These are phyloP conservation scores for Cenopis cana DNA, from an alignment of 2,888 invertebrate species.

Conservation along the genomic window DNA sequence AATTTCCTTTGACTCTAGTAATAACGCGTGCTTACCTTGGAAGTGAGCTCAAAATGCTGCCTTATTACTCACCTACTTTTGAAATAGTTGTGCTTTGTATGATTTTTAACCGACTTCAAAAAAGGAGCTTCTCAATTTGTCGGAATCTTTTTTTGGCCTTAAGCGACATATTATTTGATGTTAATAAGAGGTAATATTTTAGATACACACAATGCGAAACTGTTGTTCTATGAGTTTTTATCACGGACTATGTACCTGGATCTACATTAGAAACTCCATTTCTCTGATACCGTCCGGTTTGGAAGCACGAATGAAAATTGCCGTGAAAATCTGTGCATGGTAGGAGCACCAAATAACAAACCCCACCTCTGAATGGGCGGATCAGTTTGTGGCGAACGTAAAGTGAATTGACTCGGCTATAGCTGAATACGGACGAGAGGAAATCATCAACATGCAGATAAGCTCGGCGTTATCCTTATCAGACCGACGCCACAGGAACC, in stretches of 20 bases:
- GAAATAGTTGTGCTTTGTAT: too few relatives aligned
- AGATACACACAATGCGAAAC: not conserved
- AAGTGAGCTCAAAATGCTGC: too few relatives aligned
- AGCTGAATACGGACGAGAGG: constrained; percentile 19
- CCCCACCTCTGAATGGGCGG: constrained; percentile 1
- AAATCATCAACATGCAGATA: constrained; percentile 41
- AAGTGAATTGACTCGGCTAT: constrained; percentile 26
- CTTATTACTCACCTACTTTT: too few relatives aligned
- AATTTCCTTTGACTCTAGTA: too few relatives aligned
- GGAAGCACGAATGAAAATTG: not conserved
- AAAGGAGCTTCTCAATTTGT: too few relatives aligned
- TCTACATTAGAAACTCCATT: not conserved
- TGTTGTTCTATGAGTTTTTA: not conserved
- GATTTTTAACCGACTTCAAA: too few relatives aligned
- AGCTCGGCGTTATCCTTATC: constrained; percentile 34
- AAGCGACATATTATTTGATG: too few relatives aligned
- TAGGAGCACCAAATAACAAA: constrained; percentile 4
- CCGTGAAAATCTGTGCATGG: not conserved
- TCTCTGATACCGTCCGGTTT: not conserved
- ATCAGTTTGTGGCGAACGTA: constrained; percentile 17
- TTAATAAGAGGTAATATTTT: not conserved
- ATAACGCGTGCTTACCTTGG: too few relatives aligned
- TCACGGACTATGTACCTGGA: too few relatives aligned
- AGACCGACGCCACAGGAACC: constrained; percentile 14
- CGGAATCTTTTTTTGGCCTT: too few relatives aligned